Conservation (phyloP, 2,113 vertebrate genomes). For the Accipiter cooperii region DNA sequence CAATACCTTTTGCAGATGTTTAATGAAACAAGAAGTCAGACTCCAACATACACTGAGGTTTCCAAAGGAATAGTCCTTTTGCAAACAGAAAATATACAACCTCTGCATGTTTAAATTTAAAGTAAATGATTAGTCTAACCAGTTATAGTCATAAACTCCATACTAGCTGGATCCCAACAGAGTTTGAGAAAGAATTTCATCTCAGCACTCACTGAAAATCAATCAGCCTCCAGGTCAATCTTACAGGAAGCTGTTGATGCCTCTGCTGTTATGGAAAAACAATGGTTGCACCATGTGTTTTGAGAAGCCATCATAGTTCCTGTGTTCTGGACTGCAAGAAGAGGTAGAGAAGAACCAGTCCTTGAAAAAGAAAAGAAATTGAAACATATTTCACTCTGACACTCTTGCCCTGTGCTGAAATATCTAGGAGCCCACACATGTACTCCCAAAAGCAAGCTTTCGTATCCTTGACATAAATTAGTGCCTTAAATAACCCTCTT, state of each 20-base stretch:
- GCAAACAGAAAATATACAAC: background rate
- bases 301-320: background rate
- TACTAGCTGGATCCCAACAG: background rate
- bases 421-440: background rate
- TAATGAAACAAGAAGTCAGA: background rate
- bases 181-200: background rate
- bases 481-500: background rate
- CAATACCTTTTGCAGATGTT: background rate
- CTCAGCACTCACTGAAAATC: background rate
- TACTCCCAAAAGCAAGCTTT: background rate
- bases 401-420: background rate
- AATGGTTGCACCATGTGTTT: background rate
- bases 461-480: background rate
- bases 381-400: background rate
- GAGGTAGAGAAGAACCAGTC: background rate
- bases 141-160: background rate
- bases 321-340: background rate
- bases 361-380: background rate
- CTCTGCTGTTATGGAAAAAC: background rate
- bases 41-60: background rate
- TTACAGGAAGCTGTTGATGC: background rate
- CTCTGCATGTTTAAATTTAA: background rate
- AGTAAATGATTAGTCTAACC: background rate
- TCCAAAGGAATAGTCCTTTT: background rate
- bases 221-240: background rate